Evolutionary conservation across 2,797 vertebrate species (phyloP), one percentile per base, ranked within the genome.

Genomic region (Peromyscus eremicus): DNA sequence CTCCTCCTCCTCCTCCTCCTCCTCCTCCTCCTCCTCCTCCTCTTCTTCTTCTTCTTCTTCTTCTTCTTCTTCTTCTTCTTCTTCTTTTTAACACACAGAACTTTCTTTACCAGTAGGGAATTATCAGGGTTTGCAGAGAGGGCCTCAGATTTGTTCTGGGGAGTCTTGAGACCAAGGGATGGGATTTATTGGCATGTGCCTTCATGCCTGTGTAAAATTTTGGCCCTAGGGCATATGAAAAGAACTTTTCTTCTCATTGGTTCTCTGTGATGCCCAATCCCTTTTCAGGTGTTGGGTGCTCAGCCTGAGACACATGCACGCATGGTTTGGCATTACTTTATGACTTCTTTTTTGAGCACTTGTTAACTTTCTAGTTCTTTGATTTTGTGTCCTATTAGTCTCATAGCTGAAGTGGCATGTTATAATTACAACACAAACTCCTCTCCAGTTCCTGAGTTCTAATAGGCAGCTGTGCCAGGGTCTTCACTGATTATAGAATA

Each of bases 71-170:
- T 46, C 43, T 43, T 46, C 43, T 43, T 46, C 46, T 11, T 11
- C 10, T 70, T 57, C 34, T 71, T 75, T 88, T 34, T 73, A 52
- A 25, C n/a, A 55, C 12, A 71, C 23, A 83, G 70, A 92, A 79
- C 29, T 14, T 60, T 29, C n/a, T 92, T 92, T 52, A 82, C 25
- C 60, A 57, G 64, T 73, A 91, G 49, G 34, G 90, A 83, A 68
- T 88, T 77, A 66, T 14, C 29, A 43, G 57, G 37, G 25, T 82
- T 92, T 80, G 57, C 4, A 89, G 43, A 9, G 25, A 70, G 52
- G 37, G 14, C 66, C 66, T 88, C 49, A 70, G 66, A 27, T 96
- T 96, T 75, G 32, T 84, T 95, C 76, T 55, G n/a, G 77, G 14
- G 43, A 85, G 9, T 90, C 70, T 89, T 91, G 76, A 23, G 46